Conservation (phyloP, 2,888 invertebrate species). For the Gandaritis pyraliata region DNA sequence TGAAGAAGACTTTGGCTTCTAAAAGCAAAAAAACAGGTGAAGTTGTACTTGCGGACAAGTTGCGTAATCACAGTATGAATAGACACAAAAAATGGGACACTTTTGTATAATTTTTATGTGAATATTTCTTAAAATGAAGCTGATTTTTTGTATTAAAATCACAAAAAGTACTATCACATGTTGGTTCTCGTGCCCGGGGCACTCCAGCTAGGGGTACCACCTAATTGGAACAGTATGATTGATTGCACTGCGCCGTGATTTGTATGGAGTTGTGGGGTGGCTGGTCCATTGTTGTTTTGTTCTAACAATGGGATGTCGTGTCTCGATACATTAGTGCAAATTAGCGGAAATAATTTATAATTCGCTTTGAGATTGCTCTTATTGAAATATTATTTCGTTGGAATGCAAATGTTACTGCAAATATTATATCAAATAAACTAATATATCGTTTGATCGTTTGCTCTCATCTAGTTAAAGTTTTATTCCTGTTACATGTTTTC, state of each 20-base stretch:
- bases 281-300: conserved; percentile 19
- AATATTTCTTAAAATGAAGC: background rate
- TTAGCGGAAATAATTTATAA: conserved; percentile 8
- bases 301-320: conserved; percentile 23
- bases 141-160: background rate
- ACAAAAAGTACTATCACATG: conserved; percentile 15
- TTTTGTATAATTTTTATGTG: background rate
- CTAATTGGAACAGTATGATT: conserved; percentile 51
- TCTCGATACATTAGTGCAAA: conserved; percentile 26
- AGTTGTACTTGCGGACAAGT: background rate
- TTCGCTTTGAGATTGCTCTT: conserved; percentile 6
- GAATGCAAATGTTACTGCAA: too few species aligned
- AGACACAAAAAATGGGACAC: background rate
- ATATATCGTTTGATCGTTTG: too few species aligned
- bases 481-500: too few species aligned
- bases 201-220: conserved; percentile 6
- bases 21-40: background rate
- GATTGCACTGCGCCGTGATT: conserved; percentile 47
- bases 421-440: too few species aligned
- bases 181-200: conserved; percentile 7
- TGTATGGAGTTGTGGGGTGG: conserved; percentile 16
- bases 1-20: background rate
- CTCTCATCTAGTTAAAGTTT: too few species aligned
- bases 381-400: conserved; percentile 2
- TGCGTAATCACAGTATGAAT: background rate